Percentiles rank a stretch among this genome's conserved stretches.
phyloP scores from a whole-genome alignment of 2,113 vertebrate species.

The Mesoclemmys tuberculata region DNA sequence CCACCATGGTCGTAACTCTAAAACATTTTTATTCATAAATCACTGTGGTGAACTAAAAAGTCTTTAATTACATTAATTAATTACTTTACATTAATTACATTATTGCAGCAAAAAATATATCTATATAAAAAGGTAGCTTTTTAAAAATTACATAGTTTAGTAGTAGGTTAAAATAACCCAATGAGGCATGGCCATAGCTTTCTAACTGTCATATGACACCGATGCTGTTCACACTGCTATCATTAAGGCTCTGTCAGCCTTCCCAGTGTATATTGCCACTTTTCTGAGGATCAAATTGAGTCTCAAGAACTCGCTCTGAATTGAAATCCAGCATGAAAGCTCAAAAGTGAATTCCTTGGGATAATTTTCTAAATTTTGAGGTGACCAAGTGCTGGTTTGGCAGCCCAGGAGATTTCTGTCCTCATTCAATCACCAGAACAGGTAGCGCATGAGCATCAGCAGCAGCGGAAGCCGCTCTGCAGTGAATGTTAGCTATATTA shows the following conservation, averaged over 20 bases:
- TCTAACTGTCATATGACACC: not conserved
- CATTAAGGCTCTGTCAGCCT: not conserved
- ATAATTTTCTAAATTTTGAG: slow-evolving; percentile 41
- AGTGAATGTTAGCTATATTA: not conserved
- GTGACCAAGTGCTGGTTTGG: not conserved
- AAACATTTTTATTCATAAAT: slow-evolving; percentile 38
- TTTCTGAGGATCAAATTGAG: not conserved
- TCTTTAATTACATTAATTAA: slow-evolving; percentile 38
- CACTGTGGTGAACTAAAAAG: slow-evolving; percentile 20
- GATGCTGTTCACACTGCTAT: not conserved
- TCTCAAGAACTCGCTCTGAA: slow-evolving; percentile 13
- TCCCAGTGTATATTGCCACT: not conserved
- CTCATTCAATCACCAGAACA: not conserved
- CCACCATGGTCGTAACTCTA: slow-evolving; percentile 7
- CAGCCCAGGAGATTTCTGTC: slow-evolving; percentile 48
- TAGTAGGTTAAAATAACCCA: slow-evolving; percentile 24
- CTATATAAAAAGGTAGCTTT: slow-evolving; percentile 10
- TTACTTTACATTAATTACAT: slow-evolving; percentile 21
- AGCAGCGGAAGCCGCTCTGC: not conserved
- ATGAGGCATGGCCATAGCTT: slow-evolving; percentile 12
- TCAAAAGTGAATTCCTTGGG: slow-evolving; percentile 5
- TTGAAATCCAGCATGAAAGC: slow-evolving; percentile 37
- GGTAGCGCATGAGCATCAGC: not conserved
- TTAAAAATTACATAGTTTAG: slow-evolving; percentile 9
- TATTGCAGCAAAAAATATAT: slow-evolving; percentile 24